Evolutionary conservation across 2,888 invertebrate species (phyloP), one percentile per base, ranked within the genome.

Genomic region (Rutpela maculata): DNA sequence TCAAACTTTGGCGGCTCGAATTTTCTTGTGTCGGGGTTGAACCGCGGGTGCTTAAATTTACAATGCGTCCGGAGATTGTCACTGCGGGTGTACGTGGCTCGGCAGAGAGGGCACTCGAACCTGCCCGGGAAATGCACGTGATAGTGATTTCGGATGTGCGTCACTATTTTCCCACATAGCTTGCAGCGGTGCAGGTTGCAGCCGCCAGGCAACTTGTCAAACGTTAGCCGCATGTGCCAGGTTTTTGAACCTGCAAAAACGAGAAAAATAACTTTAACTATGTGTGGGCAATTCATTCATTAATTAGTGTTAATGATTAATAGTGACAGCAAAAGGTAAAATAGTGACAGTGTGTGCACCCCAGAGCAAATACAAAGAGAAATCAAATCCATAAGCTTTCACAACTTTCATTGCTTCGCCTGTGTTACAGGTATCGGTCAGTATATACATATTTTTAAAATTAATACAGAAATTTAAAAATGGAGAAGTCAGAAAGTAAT

Each of bases 171-270:
- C 92, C 96, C 96, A 93, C 96, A 96, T 92, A 96, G 94, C 93
- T 96, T 96, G 94, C 96, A 96, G 91, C 96, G 95, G 93, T 96
- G 96, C 93, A 96, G 95, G 93, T 96, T 96, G 91, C 95, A 95
- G 92, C 95, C 95, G 92, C 96, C 96, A 91, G 96, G 95, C 92
- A 96, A 94, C 90, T 96, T 95, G 93, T 96, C 96, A 93, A 96
- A 96, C 92, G 96, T 96, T 92, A 96, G 95, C 93, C 96, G 95
- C 96, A 96, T 96, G 93, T 96, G 96, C 95, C 96, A 96, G 93
- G 96, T 95, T 94, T 96, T 96, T 91, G 96, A 96, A 94, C 96
- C 96, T 96, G 95, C 93, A 95, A 95, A 92, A 91, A 92, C 90
- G 91, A 90, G 77, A 79, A 80, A 79, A 77, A 78, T 75, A 67